Base-by-base conservation (phyloP, 2,888 invertebrate genomes). In the Athetis lepigone region DNA sequence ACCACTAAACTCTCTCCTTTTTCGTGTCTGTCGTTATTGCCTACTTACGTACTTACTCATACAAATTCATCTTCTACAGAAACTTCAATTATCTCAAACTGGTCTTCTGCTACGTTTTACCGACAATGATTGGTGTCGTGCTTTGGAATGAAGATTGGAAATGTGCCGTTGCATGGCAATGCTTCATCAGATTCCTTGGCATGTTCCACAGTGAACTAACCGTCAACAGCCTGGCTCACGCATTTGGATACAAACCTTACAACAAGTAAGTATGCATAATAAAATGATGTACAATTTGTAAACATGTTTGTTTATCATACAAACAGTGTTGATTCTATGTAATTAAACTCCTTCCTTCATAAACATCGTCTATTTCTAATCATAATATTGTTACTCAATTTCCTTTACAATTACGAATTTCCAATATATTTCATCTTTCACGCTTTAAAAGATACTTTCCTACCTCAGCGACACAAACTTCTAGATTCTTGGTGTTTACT, bases 131-230 rank as follows among this genome's bases (percentile, higher is more conserved):
- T 2, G 97, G 98, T 0, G 95, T 97, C 2, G 96, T 96, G 69
- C 90, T 95, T 43, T 98, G 98, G 97, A 95, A 95, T 37, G 98
- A 98, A 85, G 90, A 94, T 19, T 96, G 96, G 95, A 89, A 85
- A 50, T 96, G 96, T 76, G 96, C 98, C 2, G 96, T 97, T 74
- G 96, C 97, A 58, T 95, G 97, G 78, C 96, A 97, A 70, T 96
- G 96, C 64, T 95, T 97, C 72, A 92, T 98, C 43, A 96, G 98
- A 42, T 98, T 98, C 88, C 95, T 97, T 9, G 92, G 96, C 75
- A 96, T 97, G 59, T 96, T 99, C 79, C 98, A 99, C 88, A 97
- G 97, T 82, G 98, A 98, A 40, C 98, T 98, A 96, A 96, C 97
- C 4, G 98, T 98, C 23, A 98, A 98, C 87, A 98, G 98, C 70